These are phyloP conservation scores for Ormyrus rosae DNA, from an alignment of 2,888 invertebrate genomes.

Conservation along the genomic window DNA sequence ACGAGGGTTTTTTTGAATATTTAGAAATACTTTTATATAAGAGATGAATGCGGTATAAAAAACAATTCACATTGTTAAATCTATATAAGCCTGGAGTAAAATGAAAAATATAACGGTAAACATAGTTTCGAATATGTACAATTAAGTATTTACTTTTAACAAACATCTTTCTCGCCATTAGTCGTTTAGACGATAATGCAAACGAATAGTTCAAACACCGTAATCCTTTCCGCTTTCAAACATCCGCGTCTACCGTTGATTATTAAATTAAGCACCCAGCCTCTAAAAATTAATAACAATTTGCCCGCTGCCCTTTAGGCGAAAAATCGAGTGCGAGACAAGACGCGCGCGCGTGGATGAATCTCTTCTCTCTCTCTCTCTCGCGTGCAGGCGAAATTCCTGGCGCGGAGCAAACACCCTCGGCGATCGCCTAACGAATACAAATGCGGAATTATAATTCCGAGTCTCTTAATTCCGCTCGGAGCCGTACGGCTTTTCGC, in stretches of 20 bases:
- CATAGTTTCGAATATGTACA: too few relatives aligned
- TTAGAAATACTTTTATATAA: too few relatives aligned
- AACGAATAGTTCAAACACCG: too few relatives aligned
- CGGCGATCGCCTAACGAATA: conserved; percentile 69
- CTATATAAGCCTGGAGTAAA: too few relatives aligned
- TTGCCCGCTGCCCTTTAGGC: background rate
- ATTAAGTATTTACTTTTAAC: too few relatives aligned
- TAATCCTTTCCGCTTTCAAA: too few relatives aligned
- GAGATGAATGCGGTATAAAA: too few relatives aligned
- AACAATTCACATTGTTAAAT: too few relatives aligned
- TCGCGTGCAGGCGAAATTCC: conserved; percentile 24
- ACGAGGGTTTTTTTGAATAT: too few relatives aligned
- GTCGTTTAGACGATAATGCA: too few relatives aligned
- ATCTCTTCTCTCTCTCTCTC: background rate
- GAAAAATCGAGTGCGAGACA: background rate
- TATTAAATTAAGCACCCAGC: background rate
- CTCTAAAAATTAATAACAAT: background rate
- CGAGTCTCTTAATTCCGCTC: conserved; percentile 60
- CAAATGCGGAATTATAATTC: conserved; percentile 73
- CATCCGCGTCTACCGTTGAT: background rate
- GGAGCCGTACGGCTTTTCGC: conserved; percentile 41
- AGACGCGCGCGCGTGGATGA: conserved; percentile 6
- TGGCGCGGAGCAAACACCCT: background rate
- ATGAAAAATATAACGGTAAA: too few relatives aligned
- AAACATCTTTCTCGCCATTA: too few relatives aligned